phyloP scores from a whole-genome alignment of 2,113 vertebrate genomes.

The Osmerus eperlanus region DNA sequence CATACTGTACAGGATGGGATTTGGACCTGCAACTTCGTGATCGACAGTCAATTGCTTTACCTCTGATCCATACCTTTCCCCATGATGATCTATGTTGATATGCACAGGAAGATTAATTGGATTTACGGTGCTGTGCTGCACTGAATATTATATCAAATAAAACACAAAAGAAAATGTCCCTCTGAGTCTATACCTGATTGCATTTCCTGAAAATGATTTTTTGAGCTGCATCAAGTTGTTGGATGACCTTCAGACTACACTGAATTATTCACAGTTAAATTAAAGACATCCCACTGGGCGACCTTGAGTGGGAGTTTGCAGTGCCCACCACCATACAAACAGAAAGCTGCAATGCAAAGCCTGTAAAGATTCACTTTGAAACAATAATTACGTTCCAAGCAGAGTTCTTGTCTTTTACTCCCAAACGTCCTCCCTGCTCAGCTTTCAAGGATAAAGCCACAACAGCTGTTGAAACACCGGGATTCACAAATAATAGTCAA shows the following conservation, averaged over 20 bases:
- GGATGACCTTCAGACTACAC: conserved; percentile 5
- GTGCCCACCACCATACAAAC: neutral
- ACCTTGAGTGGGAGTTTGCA: neutral
- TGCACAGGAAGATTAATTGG: too few relatives aligned
- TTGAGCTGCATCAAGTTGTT: neutral
- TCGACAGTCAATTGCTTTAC: too few relatives aligned
- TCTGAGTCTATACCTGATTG: neutral
- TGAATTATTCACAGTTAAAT: conserved; percentile 24
- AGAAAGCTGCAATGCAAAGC: neutral
- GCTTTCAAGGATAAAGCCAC: neutral
- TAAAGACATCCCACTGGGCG: neutral
- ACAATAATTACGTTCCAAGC: neutral
- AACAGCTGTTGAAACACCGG: neutral
- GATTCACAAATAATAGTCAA: neutral
- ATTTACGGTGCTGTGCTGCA: too few relatives aligned
- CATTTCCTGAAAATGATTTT: neutral
- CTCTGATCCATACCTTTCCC: too few relatives aligned
- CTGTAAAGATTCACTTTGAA: conserved; percentile 1
- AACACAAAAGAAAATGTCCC: too few relatives aligned
- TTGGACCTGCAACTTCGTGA: too few relatives aligned
- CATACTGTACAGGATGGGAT: too few relatives aligned
- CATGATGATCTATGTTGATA: too few relatives aligned
- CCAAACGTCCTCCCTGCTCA: neutral
- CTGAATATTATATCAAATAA: too few relatives aligned
- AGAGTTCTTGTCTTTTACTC: neutral